phyloP scores from a whole-genome alignment of 2,113 vertebrate genomes.

The Grantiella picta region DNA sequence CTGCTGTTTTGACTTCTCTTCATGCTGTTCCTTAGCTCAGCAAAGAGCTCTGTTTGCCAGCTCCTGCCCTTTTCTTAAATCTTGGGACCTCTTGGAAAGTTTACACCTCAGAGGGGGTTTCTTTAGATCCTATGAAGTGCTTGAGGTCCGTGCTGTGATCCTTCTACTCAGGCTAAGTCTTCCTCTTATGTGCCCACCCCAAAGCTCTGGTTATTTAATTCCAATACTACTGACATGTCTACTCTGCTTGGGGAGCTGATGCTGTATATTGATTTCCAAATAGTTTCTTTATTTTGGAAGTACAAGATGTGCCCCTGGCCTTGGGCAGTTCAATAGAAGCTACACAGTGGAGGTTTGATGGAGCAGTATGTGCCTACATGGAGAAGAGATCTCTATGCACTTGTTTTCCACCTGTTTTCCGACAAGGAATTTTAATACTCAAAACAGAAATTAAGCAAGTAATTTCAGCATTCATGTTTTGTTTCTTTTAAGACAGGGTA shows the following conservation, averaged over 20 bases:
- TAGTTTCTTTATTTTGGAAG: background rate
- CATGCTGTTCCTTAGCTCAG: background rate
- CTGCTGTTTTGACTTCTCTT: background rate
- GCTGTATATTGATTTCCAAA: background rate
- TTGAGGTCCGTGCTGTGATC: background rate
- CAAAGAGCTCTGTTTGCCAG: background rate
- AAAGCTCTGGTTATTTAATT: background rate
- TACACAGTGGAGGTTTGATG: background rate
- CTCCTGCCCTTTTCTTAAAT: background rate
- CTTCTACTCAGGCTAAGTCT: background rate
- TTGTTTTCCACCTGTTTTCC: background rate
- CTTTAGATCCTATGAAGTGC: background rate
- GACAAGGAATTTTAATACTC: background rate
- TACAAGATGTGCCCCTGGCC: background rate
- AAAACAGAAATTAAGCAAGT: background rate
- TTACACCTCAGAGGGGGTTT: background rate
- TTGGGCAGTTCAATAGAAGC: background rate
- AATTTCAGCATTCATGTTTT: background rate
- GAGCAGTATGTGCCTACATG: rapidly evolving
- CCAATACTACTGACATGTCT: background rate
- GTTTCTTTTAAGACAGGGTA: background rate
- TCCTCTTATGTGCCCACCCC: background rate
- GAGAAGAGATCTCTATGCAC: background rate
- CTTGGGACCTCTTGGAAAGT: background rate
- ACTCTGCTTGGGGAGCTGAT: background rate